Evolutionary conservation across 2,888 invertebrate species (phyloP).

Genomic region (Carcina quercana): DNA sequence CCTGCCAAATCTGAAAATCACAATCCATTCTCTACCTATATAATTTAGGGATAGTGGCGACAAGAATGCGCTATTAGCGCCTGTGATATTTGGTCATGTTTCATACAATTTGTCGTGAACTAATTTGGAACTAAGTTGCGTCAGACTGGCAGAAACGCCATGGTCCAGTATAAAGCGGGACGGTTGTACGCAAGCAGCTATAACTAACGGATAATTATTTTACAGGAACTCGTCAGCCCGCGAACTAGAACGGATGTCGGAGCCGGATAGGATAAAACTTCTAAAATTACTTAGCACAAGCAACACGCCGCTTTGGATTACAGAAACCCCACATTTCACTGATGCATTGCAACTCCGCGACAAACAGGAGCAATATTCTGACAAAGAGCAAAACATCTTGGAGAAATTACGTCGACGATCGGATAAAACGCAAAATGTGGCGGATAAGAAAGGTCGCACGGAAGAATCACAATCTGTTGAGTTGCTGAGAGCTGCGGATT

Average conservation of each 20-base stretch:
- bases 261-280: slow-evolving; percentile 37
- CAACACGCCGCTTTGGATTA: slow-evolving; percentile 52
- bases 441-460: neutral
- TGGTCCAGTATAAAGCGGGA: no score
- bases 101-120: no score
- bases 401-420: neutral
- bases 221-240: slow-evolving; percentile 51
- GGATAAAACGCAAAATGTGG: neutral
- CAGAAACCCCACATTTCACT: slow-evolving; percentile 26
- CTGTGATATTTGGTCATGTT: no score
- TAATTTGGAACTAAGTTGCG: no score
- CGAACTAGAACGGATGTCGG: slow-evolving; percentile 48
- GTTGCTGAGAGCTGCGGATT: slow-evolving; percentile 77
- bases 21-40: no score
- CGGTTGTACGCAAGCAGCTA: no score
- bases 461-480: slow-evolving; percentile 22
- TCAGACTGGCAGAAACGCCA: no score
- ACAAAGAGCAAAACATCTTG: neutral
- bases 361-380: neutral
- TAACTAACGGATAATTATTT: no score
- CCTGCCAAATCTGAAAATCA: no score
- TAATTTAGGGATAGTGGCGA: no score
- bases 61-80: no score
- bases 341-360: neutral
- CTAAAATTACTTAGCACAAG: slow-evolving; percentile 36